These are phyloP conservation scores for Leptobrachium ailaonicum DNA, from an alignment of 2,113 vertebrate species.

Conservation along the genomic window DNA sequence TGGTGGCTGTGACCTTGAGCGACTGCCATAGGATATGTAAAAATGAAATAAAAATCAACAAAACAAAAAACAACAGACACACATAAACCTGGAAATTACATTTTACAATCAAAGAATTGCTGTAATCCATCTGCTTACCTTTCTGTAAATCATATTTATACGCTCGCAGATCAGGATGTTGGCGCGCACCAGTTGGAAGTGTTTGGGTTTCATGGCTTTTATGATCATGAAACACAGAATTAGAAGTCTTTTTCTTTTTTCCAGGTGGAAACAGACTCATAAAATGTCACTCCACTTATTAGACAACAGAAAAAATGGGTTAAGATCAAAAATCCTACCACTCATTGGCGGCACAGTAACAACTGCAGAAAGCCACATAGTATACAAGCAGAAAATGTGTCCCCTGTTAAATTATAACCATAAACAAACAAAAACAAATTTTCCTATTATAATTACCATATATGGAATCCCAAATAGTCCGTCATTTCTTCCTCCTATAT, in stretches of 20 bases:
- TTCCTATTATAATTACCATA: too few species aligned
- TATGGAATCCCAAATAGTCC: too few species aligned
- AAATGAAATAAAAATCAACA: conserved; percentile 12
- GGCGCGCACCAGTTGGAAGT: background rate
- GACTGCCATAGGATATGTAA: conserved; percentile 32
- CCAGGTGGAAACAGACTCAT: background rate
- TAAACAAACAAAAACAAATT: too few species aligned
- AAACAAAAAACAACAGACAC: too few species aligned
- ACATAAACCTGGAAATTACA: conserved; percentile 30
- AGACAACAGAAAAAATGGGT: background rate
- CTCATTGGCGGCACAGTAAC: too few species aligned
- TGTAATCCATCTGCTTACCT: conserved; percentile 20
- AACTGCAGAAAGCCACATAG: too few species aligned
- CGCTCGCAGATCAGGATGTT: background rate
- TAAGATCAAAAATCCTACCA: too few species aligned
- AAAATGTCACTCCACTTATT: background rate
- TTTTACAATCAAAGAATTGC: conserved; percentile 35
- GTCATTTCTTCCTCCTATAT: too few species aligned
- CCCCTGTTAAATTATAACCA: too few species aligned
- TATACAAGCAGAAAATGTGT: too few species aligned
- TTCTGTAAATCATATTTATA: background rate
- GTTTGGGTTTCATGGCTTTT: background rate
- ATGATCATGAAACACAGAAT: background rate
- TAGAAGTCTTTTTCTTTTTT: conserved; percentile 6
- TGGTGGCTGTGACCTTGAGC: conserved; percentile 49